Percentiles rank a stretch among this genome's conserved stretches.
These are phyloP conservation scores for Cotesia congregata DNA, from an alignment of 2,888 invertebrate species.

Conservation along the genomic window DNA sequence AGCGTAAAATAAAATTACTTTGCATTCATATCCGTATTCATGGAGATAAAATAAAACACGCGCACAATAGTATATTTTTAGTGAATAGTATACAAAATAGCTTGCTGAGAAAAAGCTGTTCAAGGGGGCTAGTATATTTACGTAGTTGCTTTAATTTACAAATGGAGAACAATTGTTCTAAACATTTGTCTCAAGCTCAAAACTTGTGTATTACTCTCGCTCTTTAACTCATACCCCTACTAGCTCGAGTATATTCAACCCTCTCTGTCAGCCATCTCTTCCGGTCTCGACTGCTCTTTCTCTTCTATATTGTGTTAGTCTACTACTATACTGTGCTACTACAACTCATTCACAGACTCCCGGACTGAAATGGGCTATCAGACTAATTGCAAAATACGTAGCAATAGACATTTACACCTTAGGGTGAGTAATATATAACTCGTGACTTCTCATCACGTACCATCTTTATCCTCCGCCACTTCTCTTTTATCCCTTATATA, in stretches of 20 bases:
- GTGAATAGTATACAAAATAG: not conserved
- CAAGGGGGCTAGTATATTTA: not conserved
- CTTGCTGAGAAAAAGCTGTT: not conserved
- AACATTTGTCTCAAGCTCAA: conserved; percentile 32
- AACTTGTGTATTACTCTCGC: not conserved
- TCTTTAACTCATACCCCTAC: not conserved
- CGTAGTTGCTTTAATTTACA: conserved; percentile 33
- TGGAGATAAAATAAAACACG: not conserved
- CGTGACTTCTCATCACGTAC: not conserved
- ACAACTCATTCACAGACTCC: conserved; percentile 10
- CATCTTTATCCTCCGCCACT: not conserved
- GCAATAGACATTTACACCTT: conserved; percentile 41
- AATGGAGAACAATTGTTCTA: conserved; percentile 38
- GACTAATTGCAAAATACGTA: conserved; percentile 53
- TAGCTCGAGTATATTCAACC: not conserved
- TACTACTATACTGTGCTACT: not conserved
- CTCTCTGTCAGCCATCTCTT: not conserved
- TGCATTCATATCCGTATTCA: not conserved
- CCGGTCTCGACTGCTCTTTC: not conserved
- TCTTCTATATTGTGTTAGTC: not conserved
- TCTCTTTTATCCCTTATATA: not conserved
- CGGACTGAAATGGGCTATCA: conserved; percentile 43
- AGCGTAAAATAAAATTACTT: not conserved
- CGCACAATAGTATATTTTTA: not conserved
- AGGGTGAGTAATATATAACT: not conserved